Percentiles rank a stretch among this genome's conserved stretches.
These are phyloP conservation scores for Leptura quadrifasciata DNA, from an alignment of 2,888 invertebrate genomes.

Conservation along the genomic window DNA sequence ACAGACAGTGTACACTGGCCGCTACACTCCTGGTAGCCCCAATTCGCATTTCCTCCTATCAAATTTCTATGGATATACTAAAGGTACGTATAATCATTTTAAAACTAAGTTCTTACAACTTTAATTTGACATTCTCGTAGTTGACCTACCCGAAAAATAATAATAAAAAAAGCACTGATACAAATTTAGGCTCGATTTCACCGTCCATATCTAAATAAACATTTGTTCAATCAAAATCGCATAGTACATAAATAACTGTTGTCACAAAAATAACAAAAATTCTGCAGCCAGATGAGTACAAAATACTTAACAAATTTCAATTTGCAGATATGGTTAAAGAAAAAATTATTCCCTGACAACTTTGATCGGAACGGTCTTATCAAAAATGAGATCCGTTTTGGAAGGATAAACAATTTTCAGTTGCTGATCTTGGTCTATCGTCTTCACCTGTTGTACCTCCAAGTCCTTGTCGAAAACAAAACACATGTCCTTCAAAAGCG, in stretches of 20 bases:
- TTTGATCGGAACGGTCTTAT: conserved; percentile 53
- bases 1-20: too few species aligned
- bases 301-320: background rate
- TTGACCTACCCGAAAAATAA: background rate
- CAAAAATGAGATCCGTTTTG: conserved; percentile 76
- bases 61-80: too few species aligned
- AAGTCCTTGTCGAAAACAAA: conserved; percentile 72
- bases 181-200: background rate
- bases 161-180: background rate
- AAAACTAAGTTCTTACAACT: background rate
- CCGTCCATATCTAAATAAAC: background rate
- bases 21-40: too few species aligned
- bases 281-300: background rate
- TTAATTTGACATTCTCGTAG: background rate
- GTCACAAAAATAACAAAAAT: background rate
- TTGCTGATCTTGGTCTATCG: conserved; percentile 81
- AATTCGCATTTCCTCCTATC: too few species aligned
- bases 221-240: background rate
- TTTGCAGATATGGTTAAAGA: background rate
- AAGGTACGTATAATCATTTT: background rate
- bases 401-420: conserved; percentile 88
- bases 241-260: background rate
- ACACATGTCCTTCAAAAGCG: conserved; percentile 80
- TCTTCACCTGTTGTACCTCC: conserved; percentile 81
- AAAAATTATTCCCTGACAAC: conserved; percentile 50